A percentile compares a stretch with the other conserved stretches of the same genome.
These are phyloP conservation scores for Pristionchus entomophagus DNA, from an alignment of 2,888 invertebrate species.

Conservation along the genomic window DNA sequence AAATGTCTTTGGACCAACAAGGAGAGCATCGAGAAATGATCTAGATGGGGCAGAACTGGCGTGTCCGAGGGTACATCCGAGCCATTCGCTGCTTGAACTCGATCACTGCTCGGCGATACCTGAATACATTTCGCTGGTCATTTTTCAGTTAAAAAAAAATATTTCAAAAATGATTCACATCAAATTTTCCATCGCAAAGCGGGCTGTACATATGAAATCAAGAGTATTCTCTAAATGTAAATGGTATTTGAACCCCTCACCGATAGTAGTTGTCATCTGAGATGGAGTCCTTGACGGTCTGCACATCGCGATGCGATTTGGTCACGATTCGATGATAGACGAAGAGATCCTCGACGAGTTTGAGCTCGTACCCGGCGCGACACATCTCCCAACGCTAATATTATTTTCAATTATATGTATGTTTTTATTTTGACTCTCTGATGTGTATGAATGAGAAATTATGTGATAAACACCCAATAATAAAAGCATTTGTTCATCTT, in stretches of 20 bases:
- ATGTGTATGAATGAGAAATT: too few relatives aligned
- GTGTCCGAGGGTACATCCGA: background rate
- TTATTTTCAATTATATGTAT: too few relatives aligned
- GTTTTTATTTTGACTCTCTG: too few relatives aligned
- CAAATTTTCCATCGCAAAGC: too few relatives aligned
- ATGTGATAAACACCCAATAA: too few relatives aligned
- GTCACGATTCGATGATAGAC: slow-evolving; percentile 53
- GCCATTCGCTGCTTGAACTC: slow-evolving; percentile 27
- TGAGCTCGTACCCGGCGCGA: slow-evolving; percentile 56
- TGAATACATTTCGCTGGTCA: background rate
- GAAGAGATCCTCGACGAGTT: slow-evolving; percentile 57
- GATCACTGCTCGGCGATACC: slow-evolving; percentile 8
- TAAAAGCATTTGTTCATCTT: too few relatives aligned
- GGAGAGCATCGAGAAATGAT: too few relatives aligned
- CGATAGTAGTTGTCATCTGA: background rate
- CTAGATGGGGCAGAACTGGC: background rate
- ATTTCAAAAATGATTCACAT: background rate
- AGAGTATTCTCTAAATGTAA: too few relatives aligned
- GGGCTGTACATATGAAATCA: too few relatives aligned
- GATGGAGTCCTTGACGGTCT: background rate
- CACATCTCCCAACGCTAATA: slow-evolving; percentile 63
- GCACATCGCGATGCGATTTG: background rate
- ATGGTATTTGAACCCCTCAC: background rate
- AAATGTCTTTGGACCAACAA: too few relatives aligned
- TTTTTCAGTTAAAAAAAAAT: background rate